Percentiles rank a stretch among this genome's conserved stretches.
Conservation (phyloP, 2,113 vertebrate genomes). For the Lonchura striata region DNA sequence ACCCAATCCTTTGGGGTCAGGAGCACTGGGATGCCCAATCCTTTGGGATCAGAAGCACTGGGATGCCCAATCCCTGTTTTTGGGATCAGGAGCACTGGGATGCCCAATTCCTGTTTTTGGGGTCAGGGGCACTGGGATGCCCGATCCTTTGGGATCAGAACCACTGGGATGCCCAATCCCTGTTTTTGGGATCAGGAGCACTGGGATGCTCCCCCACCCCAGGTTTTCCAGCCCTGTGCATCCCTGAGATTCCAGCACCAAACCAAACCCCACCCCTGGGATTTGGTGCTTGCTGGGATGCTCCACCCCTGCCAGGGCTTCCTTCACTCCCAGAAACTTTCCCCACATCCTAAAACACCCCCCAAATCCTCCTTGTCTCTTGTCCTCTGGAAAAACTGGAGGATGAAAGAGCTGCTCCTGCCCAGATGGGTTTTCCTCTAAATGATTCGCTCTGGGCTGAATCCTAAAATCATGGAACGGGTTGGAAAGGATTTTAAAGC, state of each 20-base stretch:
- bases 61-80: neutral
- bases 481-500: neutral
- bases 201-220: too few relatives aligned
- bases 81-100: too few relatives aligned
- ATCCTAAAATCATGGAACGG: neutral
- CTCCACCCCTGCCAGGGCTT: neutral
- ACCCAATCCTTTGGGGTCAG: too few relatives aligned
- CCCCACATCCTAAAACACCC: neutral
- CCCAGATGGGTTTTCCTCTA: neutral
- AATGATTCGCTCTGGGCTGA: neutral
- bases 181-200: neutral
- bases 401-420: neutral
- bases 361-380: accelerated
- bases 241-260: too few relatives aligned
- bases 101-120: too few relatives aligned
- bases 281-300: neutral
- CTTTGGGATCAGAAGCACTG: too few relatives aligned
- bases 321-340: accelerated
- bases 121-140: too few relatives aligned
- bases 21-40: too few relatives aligned
- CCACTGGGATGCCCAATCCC: too few relatives aligned
- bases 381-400: accelerated
- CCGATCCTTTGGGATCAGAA: too few relatives aligned
- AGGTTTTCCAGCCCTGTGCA: too few relatives aligned
- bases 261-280: too few relatives aligned